phyloP scores from a whole-genome alignment of 2,888 invertebrate genomes.

The Nomada flava region DNA sequence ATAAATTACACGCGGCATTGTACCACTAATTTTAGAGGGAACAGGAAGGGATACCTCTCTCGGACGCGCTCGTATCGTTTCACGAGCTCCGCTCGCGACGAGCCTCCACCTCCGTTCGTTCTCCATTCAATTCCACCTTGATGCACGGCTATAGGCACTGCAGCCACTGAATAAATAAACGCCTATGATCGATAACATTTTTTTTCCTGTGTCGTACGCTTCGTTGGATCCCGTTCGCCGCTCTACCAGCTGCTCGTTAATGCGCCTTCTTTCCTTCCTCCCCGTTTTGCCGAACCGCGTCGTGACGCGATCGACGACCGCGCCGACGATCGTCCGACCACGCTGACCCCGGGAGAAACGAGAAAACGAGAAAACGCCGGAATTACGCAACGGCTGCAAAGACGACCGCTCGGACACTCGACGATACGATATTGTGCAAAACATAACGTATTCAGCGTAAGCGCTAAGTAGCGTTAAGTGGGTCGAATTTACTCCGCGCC shows the following conservation, averaged over 20 bases:
- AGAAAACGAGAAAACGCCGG: neutral
- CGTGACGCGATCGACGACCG: neutral
- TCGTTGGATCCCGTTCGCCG: conserved; percentile 17
- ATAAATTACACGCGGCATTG: conserved; percentile 75
- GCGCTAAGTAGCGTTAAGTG: conserved; percentile 84
- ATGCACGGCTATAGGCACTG: conserved; percentile 29
- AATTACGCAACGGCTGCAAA: conserved; percentile 61
- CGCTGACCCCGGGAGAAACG: neutral
- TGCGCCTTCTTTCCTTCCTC: neutral
- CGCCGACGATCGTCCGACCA: neutral
- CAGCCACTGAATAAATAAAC: conserved; percentile 53
- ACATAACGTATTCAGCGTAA: conserved; percentile 83
- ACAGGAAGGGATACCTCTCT: conserved; percentile 48
- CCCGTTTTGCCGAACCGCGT: neutral
- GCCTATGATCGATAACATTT: conserved; percentile 57
- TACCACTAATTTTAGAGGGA: conserved; percentile 71
- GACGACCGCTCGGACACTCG: conserved; percentile 55
- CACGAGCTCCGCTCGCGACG: conserved; percentile 32
- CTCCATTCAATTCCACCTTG: conserved; percentile 42
- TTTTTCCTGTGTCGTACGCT: conserved; percentile 29
- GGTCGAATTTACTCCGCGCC: conserved; percentile 83
- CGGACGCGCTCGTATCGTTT: conserved; percentile 45
- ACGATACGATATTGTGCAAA: conserved; percentile 82
- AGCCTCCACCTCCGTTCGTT: neutral
- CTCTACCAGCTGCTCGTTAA: neutral